These are phyloP conservation scores for Eilema sororculum DNA, from an alignment of 2,888 invertebrate genomes.

Conservation along the genomic window DNA sequence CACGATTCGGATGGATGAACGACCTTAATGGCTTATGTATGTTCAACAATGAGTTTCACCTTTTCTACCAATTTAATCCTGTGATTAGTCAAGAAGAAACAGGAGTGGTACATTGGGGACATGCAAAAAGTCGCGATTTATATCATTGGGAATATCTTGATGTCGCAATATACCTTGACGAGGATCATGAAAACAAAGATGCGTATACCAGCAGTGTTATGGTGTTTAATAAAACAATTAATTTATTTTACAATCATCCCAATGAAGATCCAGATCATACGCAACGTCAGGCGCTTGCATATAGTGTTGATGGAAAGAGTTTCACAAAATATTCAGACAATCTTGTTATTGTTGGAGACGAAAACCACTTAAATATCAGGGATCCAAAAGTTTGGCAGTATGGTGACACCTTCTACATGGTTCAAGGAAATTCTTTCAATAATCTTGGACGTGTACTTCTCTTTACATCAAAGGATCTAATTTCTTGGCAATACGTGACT, in stretches of 20 bases:
- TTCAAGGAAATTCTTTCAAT: slow-evolving; percentile 74
- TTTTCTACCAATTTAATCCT: slow-evolving; percentile 84
- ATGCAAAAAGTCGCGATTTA: slow-evolving; percentile 78
- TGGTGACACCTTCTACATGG: slow-evolving; percentile 71
- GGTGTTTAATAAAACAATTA: slow-evolving; percentile 68
- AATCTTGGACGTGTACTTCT: slow-evolving; percentile 69
- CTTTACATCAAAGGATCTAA: slow-evolving; percentile 70
- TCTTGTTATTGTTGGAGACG: slow-evolving; percentile 57
- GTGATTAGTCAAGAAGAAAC: slow-evolving; percentile 61
- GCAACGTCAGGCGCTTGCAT: slow-evolving; percentile 66
- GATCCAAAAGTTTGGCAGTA: slow-evolving; percentile 84
- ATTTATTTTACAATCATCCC: slow-evolving; percentile 76
- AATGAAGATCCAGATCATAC: slow-evolving; percentile 53
- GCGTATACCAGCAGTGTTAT: slow-evolving; percentile 84
- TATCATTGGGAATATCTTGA: slow-evolving; percentile 79
- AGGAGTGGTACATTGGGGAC: slow-evolving; percentile 83
- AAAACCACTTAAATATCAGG: slow-evolving; percentile 73
- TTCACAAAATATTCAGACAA: slow-evolving; percentile 69
- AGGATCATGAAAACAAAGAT: slow-evolving; percentile 69
- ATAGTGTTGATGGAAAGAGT: slow-evolving; percentile 68
- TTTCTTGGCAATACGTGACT: slow-evolving; percentile 66
- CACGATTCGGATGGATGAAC: slow-evolving; percentile 82
- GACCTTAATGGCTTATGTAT: slow-evolving; percentile 85
- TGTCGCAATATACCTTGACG: slow-evolving; percentile 79
- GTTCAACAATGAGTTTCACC: slow-evolving; percentile 73